These are phyloP conservation scores for Cylas formicarius DNA, from an alignment of 1,140 invertebrate genomes.

Conservation along the genomic window DNA sequence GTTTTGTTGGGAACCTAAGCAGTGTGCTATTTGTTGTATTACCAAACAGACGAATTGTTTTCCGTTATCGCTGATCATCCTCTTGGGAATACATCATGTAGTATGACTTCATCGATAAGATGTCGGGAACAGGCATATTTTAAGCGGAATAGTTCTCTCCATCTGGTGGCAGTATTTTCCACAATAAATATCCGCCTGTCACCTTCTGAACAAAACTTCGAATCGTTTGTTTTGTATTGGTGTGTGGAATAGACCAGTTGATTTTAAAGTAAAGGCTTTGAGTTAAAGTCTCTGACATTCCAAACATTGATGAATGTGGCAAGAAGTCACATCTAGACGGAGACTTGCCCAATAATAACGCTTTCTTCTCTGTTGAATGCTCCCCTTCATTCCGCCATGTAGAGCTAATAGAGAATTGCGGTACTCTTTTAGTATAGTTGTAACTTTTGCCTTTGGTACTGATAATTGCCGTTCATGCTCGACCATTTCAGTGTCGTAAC, in stretches of 20 bases:
- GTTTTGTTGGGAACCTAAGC: conserved; percentile 31
- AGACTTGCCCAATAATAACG: conserved; percentile 4
- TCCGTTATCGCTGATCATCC: conserved; percentile 2
- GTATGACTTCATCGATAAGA: conserved; percentile 20
- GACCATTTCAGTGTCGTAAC: no score
- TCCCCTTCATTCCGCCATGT: conserved; percentile 20
- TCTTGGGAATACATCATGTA: conserved; percentile 13
- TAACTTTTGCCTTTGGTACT: no score
- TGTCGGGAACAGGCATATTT: conserved; percentile 15
- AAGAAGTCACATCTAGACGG: conserved; percentile 6
- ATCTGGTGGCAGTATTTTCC: conserved; percentile 20
- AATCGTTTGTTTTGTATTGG: conserved; percentile 21
- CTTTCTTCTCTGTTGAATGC: conserved; percentile 1
- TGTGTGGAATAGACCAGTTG: conserved; percentile 32
- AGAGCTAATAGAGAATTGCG: conserved; percentile 23
- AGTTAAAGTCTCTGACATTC: conserved; percentile 5
- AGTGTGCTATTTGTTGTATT: conserved; percentile 31
- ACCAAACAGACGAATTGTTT: conserved; percentile 21
- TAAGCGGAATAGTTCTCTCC: conserved; percentile 14
- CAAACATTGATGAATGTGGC: not conserved
- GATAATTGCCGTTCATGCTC: no score
- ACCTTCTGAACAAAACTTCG: conserved; percentile 26
- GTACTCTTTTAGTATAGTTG: no score
- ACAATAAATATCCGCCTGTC: conserved; percentile 17
- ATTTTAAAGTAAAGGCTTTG: conserved; percentile 16